phyloP scores from a whole-genome alignment of 2,888 invertebrate genomes.

The Cryptocephalus primarius region DNA sequence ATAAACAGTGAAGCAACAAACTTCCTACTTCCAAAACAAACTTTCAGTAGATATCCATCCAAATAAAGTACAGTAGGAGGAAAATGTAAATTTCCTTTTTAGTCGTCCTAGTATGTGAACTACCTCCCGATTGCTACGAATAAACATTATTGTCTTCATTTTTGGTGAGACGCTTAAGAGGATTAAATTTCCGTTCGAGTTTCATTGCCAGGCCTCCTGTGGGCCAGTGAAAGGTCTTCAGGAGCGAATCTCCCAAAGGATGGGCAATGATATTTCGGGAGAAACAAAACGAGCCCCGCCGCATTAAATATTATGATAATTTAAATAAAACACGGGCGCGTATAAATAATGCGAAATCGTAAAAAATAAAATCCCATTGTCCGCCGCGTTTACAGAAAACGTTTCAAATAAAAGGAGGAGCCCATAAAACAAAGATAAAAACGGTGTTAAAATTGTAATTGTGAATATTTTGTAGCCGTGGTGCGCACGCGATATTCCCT shows the following conservation, averaged over 20 bases:
- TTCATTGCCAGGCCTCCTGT: background rate
- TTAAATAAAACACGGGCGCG: constrained; percentile 5
- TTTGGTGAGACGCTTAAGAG: too few species aligned
- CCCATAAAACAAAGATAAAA: constrained; percentile 4
- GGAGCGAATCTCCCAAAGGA: too few species aligned
- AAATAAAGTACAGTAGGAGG: too few species aligned
- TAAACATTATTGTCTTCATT: too few species aligned
- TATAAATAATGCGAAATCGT: constrained; percentile 1
- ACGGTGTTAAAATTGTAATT: constrained; percentile 4
- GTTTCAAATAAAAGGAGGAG: constrained; percentile 1
- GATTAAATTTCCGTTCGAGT: background rate
- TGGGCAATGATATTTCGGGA: background rate
- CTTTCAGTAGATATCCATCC: too few species aligned
- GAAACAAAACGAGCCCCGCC: background rate
- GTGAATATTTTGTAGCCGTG: constrained; percentile 1
- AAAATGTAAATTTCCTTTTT: too few species aligned
- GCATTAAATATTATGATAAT: background rate
- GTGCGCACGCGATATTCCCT: too few species aligned
- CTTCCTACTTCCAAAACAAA: too few species aligned
- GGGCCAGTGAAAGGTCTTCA: too few species aligned
- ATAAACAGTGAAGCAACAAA: too few species aligned
- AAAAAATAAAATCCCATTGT: constrained; percentile 6
- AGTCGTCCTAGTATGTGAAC: too few species aligned
- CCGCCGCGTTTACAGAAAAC: constrained; percentile 3
- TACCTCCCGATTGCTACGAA: too few species aligned